Evolutionary conservation across 2,113 vertebrate genomes (phyloP).

Genomic region (Nothocercus nigrocapillus): DNA sequence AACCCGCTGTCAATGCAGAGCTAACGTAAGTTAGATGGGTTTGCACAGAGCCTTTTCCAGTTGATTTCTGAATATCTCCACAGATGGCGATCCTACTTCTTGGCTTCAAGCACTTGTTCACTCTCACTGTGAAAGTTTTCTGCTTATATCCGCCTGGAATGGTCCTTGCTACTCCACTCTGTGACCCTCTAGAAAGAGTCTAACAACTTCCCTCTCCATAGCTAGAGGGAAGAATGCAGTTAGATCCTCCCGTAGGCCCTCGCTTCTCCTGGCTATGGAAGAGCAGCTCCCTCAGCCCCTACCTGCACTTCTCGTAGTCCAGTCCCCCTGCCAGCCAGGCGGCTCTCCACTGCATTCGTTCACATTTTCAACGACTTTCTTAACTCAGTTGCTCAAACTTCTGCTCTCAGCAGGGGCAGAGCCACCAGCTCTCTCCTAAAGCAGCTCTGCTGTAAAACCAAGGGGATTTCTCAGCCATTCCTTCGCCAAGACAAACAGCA

Average conservation of each 20-base stretch:
- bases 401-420: not conserved
- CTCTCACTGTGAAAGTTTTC: not conserved
- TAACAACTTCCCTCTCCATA: not conserved
- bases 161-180: not conserved
- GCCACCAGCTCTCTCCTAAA: not conserved
- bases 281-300: not conserved
- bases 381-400: not conserved
- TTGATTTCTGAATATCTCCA: not conserved
- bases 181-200: fast-evolving
- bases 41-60: not conserved
- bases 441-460: not conserved
- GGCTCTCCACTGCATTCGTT: not conserved
- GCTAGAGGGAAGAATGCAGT: fast-evolving
- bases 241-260: not conserved
- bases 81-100: not conserved
- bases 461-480: not conserved
- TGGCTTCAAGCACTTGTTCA: not conserved
- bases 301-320: not conserved
- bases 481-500: not conserved
- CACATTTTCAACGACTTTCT: not conserved
- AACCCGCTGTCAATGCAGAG: not conserved
- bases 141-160: not conserved
- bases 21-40: not conserved
- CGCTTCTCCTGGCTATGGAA: fast-evolving
- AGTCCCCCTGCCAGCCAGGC: not conserved